Percentiles rank a stretch among this genome's conserved stretches.
Conservation (phyloP, 2,888 invertebrate genomes). For the Athalia rosae region DNA sequence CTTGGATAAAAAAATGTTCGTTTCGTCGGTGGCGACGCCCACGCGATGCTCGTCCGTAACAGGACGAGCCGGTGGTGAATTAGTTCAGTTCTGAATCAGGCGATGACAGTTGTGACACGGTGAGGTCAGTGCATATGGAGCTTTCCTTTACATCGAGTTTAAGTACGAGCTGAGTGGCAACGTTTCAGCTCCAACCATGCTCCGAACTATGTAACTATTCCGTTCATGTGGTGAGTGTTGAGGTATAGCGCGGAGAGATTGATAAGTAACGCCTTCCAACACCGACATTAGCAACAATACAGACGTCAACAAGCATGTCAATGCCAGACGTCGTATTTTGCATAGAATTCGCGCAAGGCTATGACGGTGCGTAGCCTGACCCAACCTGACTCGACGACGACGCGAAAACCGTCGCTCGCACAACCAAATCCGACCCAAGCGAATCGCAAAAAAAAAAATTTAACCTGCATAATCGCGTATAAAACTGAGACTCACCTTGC, state of each 20-base stretch:
- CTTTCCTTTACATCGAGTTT: too few relatives aligned
- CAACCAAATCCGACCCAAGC: neutral
- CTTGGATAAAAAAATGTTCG: constrained; percentile 25
- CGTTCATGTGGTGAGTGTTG: neutral
- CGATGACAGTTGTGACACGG: too few relatives aligned
- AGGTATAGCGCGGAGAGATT: neutral
- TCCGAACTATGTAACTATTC: too few relatives aligned
- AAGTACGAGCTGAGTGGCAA: too few relatives aligned
- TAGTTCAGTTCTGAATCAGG: neutral
- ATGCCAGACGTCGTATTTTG: constrained; percentile 51
- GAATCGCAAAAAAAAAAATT: neutral
- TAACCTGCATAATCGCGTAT: constrained; percentile 26
- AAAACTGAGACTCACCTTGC: too few relatives aligned
- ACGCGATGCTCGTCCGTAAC: neutral
- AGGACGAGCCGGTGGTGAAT: neutral
- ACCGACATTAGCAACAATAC: constrained; percentile 1
- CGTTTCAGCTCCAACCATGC: too few relatives aligned
- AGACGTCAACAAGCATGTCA: constrained; percentile 55
- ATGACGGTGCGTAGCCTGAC: constrained; percentile 18
- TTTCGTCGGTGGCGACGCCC: constrained; percentile 13
- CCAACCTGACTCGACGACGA: constrained; percentile 15
- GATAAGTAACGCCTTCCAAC: neutral
- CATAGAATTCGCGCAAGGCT: constrained; percentile 46
- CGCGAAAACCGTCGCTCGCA: neutral
- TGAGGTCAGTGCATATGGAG: too few relatives aligned